phyloP scores from a whole-genome alignment of 2,797 vertebrate genomes.

The Philypnodon macrostomus region DNA sequence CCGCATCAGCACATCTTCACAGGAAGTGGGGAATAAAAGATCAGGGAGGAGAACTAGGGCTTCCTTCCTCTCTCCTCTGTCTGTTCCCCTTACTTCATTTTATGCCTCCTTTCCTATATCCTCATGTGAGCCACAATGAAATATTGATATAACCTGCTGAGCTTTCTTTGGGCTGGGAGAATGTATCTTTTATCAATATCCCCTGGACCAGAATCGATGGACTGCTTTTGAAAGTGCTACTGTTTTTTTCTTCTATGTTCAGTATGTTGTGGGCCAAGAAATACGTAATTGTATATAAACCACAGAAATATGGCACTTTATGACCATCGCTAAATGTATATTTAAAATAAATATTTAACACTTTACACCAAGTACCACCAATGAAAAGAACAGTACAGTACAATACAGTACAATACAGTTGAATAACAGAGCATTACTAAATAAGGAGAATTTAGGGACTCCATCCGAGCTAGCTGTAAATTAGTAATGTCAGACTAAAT shows the following conservation, averaged over 20 bases:
- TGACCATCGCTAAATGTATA: too few species aligned
- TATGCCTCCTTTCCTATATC: constrained; percentile 48
- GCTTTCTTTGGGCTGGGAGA: constrained; percentile 66
- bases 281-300: constrained; percentile 12
- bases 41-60: constrained; percentile 39
- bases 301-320: too few species aligned
- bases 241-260: constrained; percentile 5
- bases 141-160: constrained; percentile 60
- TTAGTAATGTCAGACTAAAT: too few species aligned
- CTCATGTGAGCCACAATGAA: constrained; percentile 58
- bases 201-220: constrained; percentile 38
- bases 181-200: constrained; percentile 48
- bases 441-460: too few species aligned
- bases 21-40: constrained; percentile 51
- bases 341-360: too few species aligned
- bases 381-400: too few species aligned
- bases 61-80: constrained; percentile 37
- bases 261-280: constrained; percentile 5
- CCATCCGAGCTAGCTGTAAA: too few species aligned
- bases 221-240: constrained; percentile 19
- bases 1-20: constrained; percentile 70
- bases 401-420: too few species aligned
- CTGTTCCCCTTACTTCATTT: constrained; percentile 52
- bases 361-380: too few species aligned
- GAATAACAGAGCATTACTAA: too few species aligned